Base-by-base conservation (phyloP, 2,797 vertebrate genomes). In the Lepilemur septentrionalis region DNA sequence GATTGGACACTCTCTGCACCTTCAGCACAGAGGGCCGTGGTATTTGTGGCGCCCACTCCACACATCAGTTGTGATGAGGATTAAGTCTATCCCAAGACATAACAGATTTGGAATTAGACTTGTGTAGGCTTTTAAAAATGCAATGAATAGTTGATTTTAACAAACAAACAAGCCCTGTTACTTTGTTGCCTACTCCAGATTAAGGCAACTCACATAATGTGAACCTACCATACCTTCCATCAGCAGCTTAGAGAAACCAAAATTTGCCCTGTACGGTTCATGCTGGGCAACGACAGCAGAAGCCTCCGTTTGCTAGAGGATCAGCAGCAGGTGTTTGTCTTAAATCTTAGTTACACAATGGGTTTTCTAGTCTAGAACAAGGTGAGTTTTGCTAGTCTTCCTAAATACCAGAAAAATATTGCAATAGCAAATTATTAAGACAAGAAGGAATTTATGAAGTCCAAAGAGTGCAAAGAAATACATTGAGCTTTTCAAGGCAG, bases 141-240 rank as follows among this genome's bases (percentile, higher is more conserved):
- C 23, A 52, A 25, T 18, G 15, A 70, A 65, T 41, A 35, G 48
- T 50, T 35, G 46, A 50, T 35, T 84, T 84, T 50, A n/a, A 59
- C 78, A 70, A 69, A 41, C 22, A 50, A 38, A 10, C 17, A 85
- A 43, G 22, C 23, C 32, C 63, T 50, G n/a, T 32, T 25, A 4
- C 23, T 55, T 38, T 55, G 28, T 7, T 57, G 50, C 18, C 28
- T 43, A 23, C 25, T 32, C 4, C 4, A 43, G 35, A 72, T n/a
- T 63, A 20, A 59, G 50, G 52, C 38, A 46, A 73, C 10, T 12
- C 30, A n/a, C 14, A 28, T 7, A 61, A 46, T 17, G 43, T 28
- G 30, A 46, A 32, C 1, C 12, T 0, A 28, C 13, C 1, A 5
- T 1, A 73, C 13, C 12, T 73, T 46, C 35, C n/a, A n/a, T 12